Conservation (phyloP, 1,140 invertebrate species). For the Solenopsis invicta region DNA sequence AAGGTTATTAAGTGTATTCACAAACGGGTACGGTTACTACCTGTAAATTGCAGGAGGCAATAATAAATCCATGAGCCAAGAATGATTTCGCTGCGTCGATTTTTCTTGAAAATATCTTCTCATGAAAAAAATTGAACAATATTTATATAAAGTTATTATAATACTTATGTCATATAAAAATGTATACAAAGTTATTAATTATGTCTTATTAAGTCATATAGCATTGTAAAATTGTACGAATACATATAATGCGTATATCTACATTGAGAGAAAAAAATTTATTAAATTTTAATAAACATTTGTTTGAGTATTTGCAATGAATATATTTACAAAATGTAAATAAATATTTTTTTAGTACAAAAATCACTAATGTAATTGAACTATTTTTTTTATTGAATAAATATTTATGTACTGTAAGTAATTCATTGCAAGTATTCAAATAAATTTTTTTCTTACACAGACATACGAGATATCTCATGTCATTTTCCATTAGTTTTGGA, state of each 20-base stretch:
- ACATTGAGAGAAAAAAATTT: too few relatives aligned
- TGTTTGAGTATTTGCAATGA: too few relatives aligned
- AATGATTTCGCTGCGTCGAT: neutral
- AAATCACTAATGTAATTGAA: too few relatives aligned
- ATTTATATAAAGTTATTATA: neutral
- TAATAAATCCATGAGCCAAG: constrained; percentile 35
- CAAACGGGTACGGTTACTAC: constrained; percentile 67
- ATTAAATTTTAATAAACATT: too few relatives aligned
- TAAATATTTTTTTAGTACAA: too few relatives aligned
- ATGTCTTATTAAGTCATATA: neutral
- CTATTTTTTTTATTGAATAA: too few relatives aligned
- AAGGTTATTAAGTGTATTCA: constrained; percentile 73
- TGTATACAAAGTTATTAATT: too few relatives aligned
- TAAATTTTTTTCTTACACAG: too few relatives aligned
- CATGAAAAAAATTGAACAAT: neutral
- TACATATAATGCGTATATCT: too few relatives aligned
- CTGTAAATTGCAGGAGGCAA: constrained; percentile 58
- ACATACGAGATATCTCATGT: neutral
- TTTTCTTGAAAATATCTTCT: neutral
- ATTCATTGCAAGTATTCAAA: too few relatives aligned
- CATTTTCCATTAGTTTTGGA: neutral
- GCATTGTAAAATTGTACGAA: neutral
- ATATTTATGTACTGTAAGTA: neutral
- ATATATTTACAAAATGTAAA: too few relatives aligned
- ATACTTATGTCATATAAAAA: neutral